Conservation (phyloP, 2,888 invertebrate species). For the Heliconius ethilla region DNA sequence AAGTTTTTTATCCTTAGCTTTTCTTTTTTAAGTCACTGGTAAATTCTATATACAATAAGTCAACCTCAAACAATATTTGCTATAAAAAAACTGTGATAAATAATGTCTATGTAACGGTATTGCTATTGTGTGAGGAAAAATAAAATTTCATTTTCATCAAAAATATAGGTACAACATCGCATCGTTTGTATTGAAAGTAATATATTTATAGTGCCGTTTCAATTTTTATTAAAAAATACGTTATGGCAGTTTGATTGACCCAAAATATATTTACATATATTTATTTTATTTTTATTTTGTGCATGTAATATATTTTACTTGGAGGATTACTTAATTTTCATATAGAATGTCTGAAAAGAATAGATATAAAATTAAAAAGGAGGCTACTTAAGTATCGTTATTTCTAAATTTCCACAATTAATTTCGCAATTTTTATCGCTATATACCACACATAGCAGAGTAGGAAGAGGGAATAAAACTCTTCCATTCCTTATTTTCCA, state of each 20-base stretch:
- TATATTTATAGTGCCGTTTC: slow-evolving; percentile 4
- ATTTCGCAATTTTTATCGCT: no score
- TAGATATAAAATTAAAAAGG: no score
- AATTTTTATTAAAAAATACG: slow-evolving; percentile 10
- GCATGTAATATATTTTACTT: no score
- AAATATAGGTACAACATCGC: background rate
- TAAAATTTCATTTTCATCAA: slow-evolving; percentile 16
- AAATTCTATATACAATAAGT: background rate
- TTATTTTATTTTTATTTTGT: background rate
- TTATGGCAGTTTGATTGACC: background rate
- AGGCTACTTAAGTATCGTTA: no score
- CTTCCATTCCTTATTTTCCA: no score
- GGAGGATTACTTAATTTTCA: background rate
- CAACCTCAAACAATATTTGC: background rate
- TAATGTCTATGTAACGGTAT: background rate
- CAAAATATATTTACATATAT: background rate
- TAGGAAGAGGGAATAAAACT: background rate
- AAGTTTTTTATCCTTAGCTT: no score
- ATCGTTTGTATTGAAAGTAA: slow-evolving; percentile 7
- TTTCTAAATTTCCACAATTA: no score
- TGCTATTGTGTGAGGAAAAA: background rate
- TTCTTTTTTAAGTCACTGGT: no score
- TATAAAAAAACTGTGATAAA: background rate
- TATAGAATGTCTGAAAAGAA: no score
- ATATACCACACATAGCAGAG: background rate